Conservation (phyloP, 2,888 invertebrate genomes). For the Tenthredo distinguenda region DNA sequence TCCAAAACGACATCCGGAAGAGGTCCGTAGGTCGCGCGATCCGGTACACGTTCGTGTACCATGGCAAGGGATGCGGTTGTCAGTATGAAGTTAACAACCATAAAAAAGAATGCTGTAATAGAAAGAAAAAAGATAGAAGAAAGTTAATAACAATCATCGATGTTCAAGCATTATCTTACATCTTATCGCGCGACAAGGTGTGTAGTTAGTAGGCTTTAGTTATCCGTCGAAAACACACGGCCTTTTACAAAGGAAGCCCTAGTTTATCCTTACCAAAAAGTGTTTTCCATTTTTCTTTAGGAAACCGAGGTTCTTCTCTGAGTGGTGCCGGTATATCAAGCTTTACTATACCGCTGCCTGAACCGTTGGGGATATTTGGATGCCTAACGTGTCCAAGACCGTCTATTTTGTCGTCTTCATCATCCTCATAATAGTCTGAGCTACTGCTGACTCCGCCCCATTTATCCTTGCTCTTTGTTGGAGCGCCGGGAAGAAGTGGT, state of each 20-base stretch:
- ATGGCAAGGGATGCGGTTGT: slow-evolving; percentile 88
- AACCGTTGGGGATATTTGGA: slow-evolving; percentile 73
- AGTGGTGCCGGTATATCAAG: slow-evolving; percentile 85
- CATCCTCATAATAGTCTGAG: slow-evolving; percentile 78
- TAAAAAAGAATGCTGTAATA: slow-evolving; percentile 82
- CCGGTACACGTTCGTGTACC: slow-evolving; percentile 93
- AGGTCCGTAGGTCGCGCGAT: slow-evolving; percentile 86
- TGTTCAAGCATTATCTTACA: neutral
- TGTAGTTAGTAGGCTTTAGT: neutral
- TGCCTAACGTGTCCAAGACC: slow-evolving; percentile 70
- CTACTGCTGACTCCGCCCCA: slow-evolving; percentile 78
- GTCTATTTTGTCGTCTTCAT: slow-evolving; percentile 79
- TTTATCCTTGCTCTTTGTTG: slow-evolving; percentile 78
- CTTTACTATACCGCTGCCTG: slow-evolving; percentile 80
- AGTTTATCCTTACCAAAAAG: slow-evolving; percentile 79
- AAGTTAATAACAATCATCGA: neutral
- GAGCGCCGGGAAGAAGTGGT: slow-evolving; percentile 80
- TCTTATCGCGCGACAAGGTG: neutral
- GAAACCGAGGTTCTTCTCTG: slow-evolving; percentile 88
- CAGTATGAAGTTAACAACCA: slow-evolving; percentile 83
- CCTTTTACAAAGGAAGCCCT: neutral
- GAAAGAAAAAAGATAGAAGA: neutral
- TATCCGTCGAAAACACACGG: slow-evolving; percentile 14
- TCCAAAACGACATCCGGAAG: slow-evolving; percentile 92
- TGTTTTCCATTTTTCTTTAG: slow-evolving; percentile 93